phyloP scores from a whole-genome alignment of 2,888 invertebrate genomes.

The Hemithea aestivaria region DNA sequence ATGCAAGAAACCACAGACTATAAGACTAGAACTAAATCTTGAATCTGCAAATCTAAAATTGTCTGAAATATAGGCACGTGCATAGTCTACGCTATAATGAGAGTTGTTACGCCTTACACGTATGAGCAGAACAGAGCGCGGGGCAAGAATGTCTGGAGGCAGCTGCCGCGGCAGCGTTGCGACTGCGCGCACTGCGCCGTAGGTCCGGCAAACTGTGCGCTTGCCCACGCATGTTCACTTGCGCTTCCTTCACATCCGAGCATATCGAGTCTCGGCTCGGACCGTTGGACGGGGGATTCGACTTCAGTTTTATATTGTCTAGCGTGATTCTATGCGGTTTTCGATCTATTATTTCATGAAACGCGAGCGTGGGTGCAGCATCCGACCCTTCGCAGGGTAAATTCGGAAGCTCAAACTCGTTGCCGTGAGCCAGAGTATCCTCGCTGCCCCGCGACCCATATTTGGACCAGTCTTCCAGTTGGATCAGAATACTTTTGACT shows the following conservation, averaged over 20 bases:
- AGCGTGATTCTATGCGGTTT: slow-evolving; percentile 72
- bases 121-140: slow-evolving; percentile 20
- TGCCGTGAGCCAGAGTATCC: slow-evolving; percentile 68
- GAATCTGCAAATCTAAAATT: too few species aligned
- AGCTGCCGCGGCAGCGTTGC: slow-evolving; percentile 33
- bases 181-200: slow-evolving; percentile 31
- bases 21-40: too few species aligned
- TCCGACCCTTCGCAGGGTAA: slow-evolving; percentile 54
- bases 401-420: slow-evolving; percentile 69
- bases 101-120: slow-evolving; percentile 48
- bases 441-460: slow-evolving; percentile 71
- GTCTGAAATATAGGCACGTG: too few species aligned
- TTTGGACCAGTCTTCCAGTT: slow-evolving; percentile 71
- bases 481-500: slow-evolving; percentile 69
- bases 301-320: slow-evolving; percentile 61
- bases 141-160: slow-evolving; percentile 34
- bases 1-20: too few species aligned
- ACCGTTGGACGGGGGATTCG: slow-evolving; percentile 49
- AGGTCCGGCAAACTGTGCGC: slow-evolving; percentile 56
- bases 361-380: slow-evolving; percentile 38
- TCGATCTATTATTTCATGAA: slow-evolving; percentile 72
- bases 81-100: slow-evolving; percentile 17
- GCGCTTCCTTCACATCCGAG: too few species aligned
- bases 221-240: neutral
- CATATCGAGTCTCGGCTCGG: too few species aligned